A percentile compares a stretch with the other conserved stretches of the same genome.
Conservation (phyloP, 2,797 vertebrate species). For the Gambelia wislizenii region DNA sequence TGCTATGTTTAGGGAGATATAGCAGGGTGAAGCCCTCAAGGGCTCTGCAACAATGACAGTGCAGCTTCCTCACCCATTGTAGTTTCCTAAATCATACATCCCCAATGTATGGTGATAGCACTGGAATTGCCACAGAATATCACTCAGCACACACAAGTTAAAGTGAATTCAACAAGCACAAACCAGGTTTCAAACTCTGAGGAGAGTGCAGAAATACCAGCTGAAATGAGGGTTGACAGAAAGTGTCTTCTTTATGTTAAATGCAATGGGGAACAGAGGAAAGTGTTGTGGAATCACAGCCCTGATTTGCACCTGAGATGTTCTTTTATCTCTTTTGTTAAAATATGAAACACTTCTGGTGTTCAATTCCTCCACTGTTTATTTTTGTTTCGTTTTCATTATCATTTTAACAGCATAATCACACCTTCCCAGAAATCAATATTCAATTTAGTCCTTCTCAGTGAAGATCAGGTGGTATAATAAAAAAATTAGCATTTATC, state of each 20-base stretch:
- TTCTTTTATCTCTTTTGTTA: not conserved
- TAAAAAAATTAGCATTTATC: conserved; percentile 61
- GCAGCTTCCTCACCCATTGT: too few species aligned
- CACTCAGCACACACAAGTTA: not conserved
- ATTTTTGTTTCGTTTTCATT: conserved; percentile 28
- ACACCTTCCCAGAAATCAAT: conserved; percentile 73
- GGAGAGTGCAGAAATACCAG: not conserved
- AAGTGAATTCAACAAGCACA: not conserved
- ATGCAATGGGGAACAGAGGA: not conserved
- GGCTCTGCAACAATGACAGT: too few species aligned
- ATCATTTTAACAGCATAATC: conserved; percentile 65
- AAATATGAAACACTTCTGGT: conserved; percentile 6
- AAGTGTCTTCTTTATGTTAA: not conserved
- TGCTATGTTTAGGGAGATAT: too few species aligned
- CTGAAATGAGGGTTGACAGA: not conserved
- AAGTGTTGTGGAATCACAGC: not conserved
- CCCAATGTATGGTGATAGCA: not conserved
- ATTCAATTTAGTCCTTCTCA: conserved; percentile 70
- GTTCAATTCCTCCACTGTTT: conserved; percentile 57
- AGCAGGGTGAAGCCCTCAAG: too few species aligned
- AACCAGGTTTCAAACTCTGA: not conserved
- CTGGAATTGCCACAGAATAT: not conserved
- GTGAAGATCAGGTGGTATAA: conserved; percentile 54
- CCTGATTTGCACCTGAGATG: not conserved
- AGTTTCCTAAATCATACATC: too few species aligned